phyloP scores from a whole-genome alignment of 1,140 invertebrate species.

The Drosophila albomicans region DNA sequence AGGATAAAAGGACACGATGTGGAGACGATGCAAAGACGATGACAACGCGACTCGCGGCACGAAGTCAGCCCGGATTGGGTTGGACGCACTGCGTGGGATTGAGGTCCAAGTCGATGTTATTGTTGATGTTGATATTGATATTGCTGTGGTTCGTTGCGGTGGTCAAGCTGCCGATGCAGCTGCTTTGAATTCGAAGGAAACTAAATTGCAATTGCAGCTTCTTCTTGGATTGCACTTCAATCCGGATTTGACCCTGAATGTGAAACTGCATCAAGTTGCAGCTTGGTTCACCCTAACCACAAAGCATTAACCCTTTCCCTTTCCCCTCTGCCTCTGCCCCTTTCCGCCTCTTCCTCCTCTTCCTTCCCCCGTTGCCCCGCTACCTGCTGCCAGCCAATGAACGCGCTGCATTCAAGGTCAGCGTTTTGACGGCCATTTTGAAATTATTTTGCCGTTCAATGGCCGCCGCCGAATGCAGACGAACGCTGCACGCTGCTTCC shows the following conservation, averaged over 20 bases:
- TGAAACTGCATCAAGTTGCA: conserved; percentile 6
- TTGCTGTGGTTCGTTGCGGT: background rate
- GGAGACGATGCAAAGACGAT: background rate
- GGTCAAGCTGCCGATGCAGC: conserved; percentile 7
- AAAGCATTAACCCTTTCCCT: background rate
- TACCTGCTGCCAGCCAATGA: conserved; percentile 50
- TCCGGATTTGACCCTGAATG: background rate
- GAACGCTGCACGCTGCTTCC: conserved; percentile 8
- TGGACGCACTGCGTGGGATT: conserved; percentile 35
- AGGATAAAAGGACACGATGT: conserved; percentile 28
- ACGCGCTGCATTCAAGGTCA: conserved; percentile 64
- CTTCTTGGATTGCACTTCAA: no score
- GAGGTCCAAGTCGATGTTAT: conserved; percentile 4
- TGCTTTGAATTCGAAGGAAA: no score
- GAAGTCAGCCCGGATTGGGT: conserved; percentile 13
- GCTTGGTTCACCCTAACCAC: conserved; percentile 7
- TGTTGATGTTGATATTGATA: no score
- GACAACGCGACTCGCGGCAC: background rate
- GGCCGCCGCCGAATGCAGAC: conserved; percentile 58
- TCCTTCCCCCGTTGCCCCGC: background rate
- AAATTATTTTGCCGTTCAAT: conserved; percentile 63
- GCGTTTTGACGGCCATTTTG: conserved; percentile 76
- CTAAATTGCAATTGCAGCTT: background rate
- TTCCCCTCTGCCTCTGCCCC: background rate
- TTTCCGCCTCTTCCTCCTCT: background rate